These are phyloP conservation scores for Schizaphis graminum DNA, from an alignment of 2,888 invertebrate genomes.

Conservation along the genomic window DNA sequence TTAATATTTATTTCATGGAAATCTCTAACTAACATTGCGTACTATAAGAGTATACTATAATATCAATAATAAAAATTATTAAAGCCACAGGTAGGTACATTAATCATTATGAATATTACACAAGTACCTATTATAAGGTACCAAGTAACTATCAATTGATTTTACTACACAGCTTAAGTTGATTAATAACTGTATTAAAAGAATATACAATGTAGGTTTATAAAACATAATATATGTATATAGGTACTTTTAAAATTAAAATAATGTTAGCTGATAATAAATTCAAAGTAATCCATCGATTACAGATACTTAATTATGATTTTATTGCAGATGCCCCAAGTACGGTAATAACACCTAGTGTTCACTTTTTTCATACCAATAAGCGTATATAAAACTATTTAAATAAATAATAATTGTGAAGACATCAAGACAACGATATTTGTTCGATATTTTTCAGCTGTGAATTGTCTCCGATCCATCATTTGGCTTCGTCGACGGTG, in stretches of 20 bases:
- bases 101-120: not conserved
- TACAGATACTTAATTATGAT: not conserved
- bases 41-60: not conserved
- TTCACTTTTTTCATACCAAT: not conserved
- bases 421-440: too few species aligned
- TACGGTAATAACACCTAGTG: not conserved
- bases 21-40: not conserved
- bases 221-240: too few species aligned
- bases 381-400: not conserved
- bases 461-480: slow-evolving; percentile 71
- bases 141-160: not conserved
- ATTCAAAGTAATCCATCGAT: not conserved
- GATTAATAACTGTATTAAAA: not conserved
- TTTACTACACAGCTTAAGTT: not conserved
- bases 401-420: not conserved
- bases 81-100: not conserved
- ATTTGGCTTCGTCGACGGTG: slow-evolving; percentile 79
- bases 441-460: not conserved
- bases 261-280: not conserved
- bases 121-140: not conserved
- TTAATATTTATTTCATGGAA: not conserved
- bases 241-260: not conserved
- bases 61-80: not conserved
- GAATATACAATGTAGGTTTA: not conserved
- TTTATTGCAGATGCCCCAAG: not conserved